These are phyloP conservation scores for Nipponacmea schrenckii DNA, from an alignment of 2,888 invertebrate species.

Conservation along the genomic window DNA sequence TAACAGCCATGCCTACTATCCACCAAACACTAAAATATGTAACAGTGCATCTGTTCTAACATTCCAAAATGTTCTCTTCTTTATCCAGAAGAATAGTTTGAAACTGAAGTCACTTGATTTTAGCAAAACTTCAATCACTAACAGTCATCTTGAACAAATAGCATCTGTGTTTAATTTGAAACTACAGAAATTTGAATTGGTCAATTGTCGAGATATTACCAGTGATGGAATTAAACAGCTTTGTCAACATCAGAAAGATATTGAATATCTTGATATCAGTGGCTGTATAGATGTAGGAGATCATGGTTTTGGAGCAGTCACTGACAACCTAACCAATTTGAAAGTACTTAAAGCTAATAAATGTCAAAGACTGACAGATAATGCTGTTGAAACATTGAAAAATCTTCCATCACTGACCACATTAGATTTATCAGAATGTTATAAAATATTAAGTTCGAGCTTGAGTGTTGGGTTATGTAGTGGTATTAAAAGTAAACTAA, in stretches of 20 bases:
- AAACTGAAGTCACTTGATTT: constrained; percentile 75
- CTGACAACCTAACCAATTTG: constrained; percentile 73
- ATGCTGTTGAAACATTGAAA: constrained; percentile 72
- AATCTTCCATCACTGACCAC: constrained; percentile 72
- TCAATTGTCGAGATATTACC: constrained; percentile 75
- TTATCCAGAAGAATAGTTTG: constrained; percentile 72
- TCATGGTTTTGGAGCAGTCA: constrained; percentile 74
- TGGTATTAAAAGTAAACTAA: constrained; percentile 37
- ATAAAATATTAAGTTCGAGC: constrained; percentile 75
- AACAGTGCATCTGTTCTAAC: constrained; percentile 78
- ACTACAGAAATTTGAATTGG: constrained; percentile 72
- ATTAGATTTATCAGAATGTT: constrained; percentile 78
- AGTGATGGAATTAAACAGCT: constrained; percentile 73
- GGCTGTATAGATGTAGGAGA: constrained; percentile 77
- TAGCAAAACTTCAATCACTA: constrained; percentile 78
- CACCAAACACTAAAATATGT: constrained; percentile 31
- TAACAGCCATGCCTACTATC: constrained; percentile 75
- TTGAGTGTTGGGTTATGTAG: constrained; percentile 73
- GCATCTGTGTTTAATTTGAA: constrained; percentile 71
- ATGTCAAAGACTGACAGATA: constrained; percentile 76
- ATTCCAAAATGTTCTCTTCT: constrained; percentile 76
- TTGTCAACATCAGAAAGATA: constrained; percentile 72
- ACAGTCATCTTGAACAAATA: constrained; percentile 73
- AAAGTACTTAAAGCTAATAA: constrained; percentile 75
- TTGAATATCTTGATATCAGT: constrained; percentile 75